These are phyloP conservation scores for Tholera decimalis DNA, from an alignment of 2,888 invertebrate species.

Conservation along the genomic window DNA sequence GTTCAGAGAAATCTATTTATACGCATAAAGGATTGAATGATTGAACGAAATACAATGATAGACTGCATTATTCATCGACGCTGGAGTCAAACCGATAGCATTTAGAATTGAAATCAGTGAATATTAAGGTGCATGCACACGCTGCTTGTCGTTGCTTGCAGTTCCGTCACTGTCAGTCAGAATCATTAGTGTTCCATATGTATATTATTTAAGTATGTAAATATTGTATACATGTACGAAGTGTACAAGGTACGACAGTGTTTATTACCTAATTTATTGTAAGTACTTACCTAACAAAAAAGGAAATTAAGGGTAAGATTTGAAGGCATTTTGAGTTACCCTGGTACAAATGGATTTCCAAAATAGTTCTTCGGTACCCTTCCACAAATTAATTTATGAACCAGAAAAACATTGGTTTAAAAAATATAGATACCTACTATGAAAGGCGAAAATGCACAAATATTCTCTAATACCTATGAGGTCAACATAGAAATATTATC, in stretches of 20 bases:
- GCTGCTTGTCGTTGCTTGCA: slow-evolving; percentile 9
- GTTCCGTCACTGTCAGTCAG: slow-evolving; percentile 26
- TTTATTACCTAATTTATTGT: not conserved
- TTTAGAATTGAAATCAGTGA: slow-evolving; percentile 48
- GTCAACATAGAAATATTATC: slow-evolving; percentile 17
- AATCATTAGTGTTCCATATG: slow-evolving; percentile 12
- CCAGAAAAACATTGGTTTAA: not conserved
- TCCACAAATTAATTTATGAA: not conserved
- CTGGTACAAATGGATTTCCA: not conserved
- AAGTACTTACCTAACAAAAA: not conserved
- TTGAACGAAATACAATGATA: slow-evolving; percentile 51
- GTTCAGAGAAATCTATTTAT: slow-evolving; percentile 58
- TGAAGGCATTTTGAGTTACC: not conserved
- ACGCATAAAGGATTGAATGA: slow-evolving; percentile 56
- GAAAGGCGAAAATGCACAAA: not conserved
- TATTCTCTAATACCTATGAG: not conserved
- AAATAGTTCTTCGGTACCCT: too few relatives aligned
- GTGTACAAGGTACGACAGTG: too few relatives aligned
- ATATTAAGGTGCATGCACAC: slow-evolving; percentile 41
- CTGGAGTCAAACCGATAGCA: slow-evolving; percentile 40
- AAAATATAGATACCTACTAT: not conserved
- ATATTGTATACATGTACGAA: not conserved
- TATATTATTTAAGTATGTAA: not conserved
- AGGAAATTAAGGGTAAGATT: not conserved
- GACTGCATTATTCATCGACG: slow-evolving; percentile 57